Evolutionary conservation across 2,888 invertebrate genomes (phyloP).

Genomic region (Periphyllus acericola): DNA sequence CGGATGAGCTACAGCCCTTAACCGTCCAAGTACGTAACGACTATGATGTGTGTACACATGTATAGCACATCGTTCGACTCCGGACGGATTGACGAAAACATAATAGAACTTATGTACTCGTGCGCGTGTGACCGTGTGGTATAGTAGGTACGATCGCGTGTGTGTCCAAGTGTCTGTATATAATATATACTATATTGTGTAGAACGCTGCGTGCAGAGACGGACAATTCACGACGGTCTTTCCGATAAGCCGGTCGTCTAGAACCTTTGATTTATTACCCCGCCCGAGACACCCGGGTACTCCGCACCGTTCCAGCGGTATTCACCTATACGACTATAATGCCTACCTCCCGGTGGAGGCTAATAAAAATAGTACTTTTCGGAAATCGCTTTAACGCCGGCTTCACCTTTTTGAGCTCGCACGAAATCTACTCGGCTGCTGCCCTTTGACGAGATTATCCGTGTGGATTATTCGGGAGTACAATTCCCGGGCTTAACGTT

Average conservation of each 20-base stretch:
- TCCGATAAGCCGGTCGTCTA: neutral
- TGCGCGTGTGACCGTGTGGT: neutral
- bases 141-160: neutral
- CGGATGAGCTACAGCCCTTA: too few species aligned
- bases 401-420: slow-evolving; percentile 31
- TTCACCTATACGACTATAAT: too few species aligned
- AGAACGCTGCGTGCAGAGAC: neutral
- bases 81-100: neutral
- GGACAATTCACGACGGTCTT: neutral
- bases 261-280: slow-evolving; percentile 29
- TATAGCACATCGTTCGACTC: too few species aligned
- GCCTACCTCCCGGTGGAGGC: neutral
- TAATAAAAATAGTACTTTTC: slow-evolving; percentile 8
- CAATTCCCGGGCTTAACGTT: slow-evolving; percentile 40
- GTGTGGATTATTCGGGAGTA: slow-evolving; percentile 7
- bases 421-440: slow-evolving; percentile 24
- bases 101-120: neutral
- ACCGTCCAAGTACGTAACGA: too few species aligned
- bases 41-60: neutral
- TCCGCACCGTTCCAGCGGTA: neutral
- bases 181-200: neutral
- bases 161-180: neutral
- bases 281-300: neutral
- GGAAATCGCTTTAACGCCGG: neutral
- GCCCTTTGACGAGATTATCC: slow-evolving; percentile 35